Evolutionary conservation across 2,797 vertebrate species (phyloP), one percentile per base, ranked within the genome.

Genomic region (Cercopithecus petaurista): DNA sequence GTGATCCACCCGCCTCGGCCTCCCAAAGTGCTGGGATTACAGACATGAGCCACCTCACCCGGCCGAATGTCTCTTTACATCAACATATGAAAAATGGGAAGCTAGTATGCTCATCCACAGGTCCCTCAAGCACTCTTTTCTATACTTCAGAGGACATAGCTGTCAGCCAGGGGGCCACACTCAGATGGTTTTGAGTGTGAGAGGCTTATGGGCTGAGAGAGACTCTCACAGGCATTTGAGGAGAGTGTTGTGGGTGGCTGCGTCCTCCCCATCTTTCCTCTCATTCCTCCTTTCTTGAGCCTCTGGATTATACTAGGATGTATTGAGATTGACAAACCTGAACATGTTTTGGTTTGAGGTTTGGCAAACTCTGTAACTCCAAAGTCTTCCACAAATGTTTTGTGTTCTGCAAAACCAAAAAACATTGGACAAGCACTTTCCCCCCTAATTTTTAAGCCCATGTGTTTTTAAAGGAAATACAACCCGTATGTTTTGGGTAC

Each of bases 271-370:
- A 57, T 86, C 89, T 19, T 92, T 61, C 73, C 57, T 61, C 72
- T 52, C 41, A 28, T 14, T 52, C 36, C 39, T 86, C 95, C 81
- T 76, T 89, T 52, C 80, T 64, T 52, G 70, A 80, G 80, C 52
- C 95, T 96, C 87, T 30, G 55, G 84, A 61, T 61, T 11, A 0
- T 22, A 4, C 94, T 64, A 70, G 81, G 90, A 94, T 87, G 79
- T 93, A 97, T 93, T 95, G 95, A 96, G 93, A 88, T 91, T 19
- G 83, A 98, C 97, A 98, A 98, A 98, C 97, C 97, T 98, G 96
- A 98, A 97, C 95, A 0, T 97, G 97, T 98, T 98, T 98, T 98
- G 97, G 98, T 98, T 98, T 98, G 98, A 97, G 98, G 98, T 98
- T 97, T 98, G 97, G 98, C 98, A 97, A 97, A 97, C 96, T 93